A percentile compares a stretch with the other conserved stretches of the same genome.
Conservation (phyloP, 2,113 vertebrate genomes). For the Sinocyclocheilus anophthalmus region DNA sequence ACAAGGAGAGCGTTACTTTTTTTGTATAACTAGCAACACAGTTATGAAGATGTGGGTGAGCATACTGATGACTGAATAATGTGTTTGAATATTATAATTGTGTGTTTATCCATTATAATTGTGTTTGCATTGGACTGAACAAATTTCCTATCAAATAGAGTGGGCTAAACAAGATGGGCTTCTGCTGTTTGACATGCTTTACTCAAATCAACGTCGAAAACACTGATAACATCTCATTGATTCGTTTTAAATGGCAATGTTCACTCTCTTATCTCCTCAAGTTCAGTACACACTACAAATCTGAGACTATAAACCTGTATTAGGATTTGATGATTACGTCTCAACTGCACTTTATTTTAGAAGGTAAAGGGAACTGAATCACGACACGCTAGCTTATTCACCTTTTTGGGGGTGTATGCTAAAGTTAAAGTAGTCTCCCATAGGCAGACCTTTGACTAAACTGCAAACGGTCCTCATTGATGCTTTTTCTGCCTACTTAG, state of each 20-base stretch:
- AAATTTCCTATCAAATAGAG: slow-evolving; percentile 6
- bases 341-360: neutral
- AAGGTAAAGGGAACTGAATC: neutral
- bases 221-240: slow-evolving; percentile 12
- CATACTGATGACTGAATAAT: slow-evolving; percentile 36
- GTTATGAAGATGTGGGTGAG: slow-evolving; percentile 24
- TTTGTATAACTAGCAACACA: slow-evolving; percentile 24
- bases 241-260: slow-evolving; percentile 20
- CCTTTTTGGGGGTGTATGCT: neutral
- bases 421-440: neutral
- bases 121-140: slow-evolving; percentile 37
- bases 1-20: neutral
- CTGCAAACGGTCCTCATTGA: neutral
- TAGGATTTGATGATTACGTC: neutral
- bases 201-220: neutral
- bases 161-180: neutral
- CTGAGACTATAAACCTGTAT: slow-evolving; percentile 7
- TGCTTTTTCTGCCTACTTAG: neutral
- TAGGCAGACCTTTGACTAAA: neutral
- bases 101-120: slow-evolving; percentile 41
- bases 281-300: slow-evolving; percentile 8
- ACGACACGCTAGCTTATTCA: neutral
- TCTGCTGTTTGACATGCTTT: neutral
- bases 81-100: slow-evolving; percentile 46
- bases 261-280: slow-evolving; percentile 23